Base-by-base conservation (phyloP, 2,113 vertebrate species). In the Gavia stellata region DNA sequence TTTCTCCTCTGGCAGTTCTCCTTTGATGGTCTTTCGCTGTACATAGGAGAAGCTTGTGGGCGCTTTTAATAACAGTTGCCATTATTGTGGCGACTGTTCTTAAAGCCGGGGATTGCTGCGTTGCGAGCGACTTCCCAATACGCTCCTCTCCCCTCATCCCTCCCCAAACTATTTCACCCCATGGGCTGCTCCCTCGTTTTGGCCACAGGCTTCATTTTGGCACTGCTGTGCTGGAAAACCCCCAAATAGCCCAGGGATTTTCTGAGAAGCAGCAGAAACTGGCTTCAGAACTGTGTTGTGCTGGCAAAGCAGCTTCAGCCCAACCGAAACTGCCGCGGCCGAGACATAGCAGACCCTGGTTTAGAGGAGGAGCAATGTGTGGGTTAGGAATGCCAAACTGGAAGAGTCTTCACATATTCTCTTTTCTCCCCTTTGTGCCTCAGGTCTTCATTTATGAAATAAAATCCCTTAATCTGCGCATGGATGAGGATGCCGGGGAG, bases 11-110 rank as follows among this genome's bases (percentile, higher is more conserved):
- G 17, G 17, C 40, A 21, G 6, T 26, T 67, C 21, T 38, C 34
- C 36, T 31, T 70, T 71, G 14, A 10, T 38, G 6, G 19, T 24
- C 25, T 86, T 72, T 49, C 47, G 24, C 17, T 10, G 5, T 20
- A 26, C 20, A 3, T 4, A 40, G 12, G 11, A 56, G 25, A 53
- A 65, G 12, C n/a, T 33, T 70, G n/a, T 2, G 12, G 47, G 13
- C 50, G 81, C 10, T 49, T 80, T 10, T 34, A 47, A 21, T 34
- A 84, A 14, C 21, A 71, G 25, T n/a, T 49, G 26, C 23, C 12
- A 0, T 79, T 77, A 9, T 17, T 61, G 28, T 26, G 55, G 67
- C 17, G 19, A 62, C 77, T 0, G 0, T 3, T 33, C 26, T 25
- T 79, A 24, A 93, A 77, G 14, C 1, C 52, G 45, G 28, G 53